Base-by-base conservation (phyloP, 2,113 vertebrate genomes). In the Neolamprologus toae region DNA sequence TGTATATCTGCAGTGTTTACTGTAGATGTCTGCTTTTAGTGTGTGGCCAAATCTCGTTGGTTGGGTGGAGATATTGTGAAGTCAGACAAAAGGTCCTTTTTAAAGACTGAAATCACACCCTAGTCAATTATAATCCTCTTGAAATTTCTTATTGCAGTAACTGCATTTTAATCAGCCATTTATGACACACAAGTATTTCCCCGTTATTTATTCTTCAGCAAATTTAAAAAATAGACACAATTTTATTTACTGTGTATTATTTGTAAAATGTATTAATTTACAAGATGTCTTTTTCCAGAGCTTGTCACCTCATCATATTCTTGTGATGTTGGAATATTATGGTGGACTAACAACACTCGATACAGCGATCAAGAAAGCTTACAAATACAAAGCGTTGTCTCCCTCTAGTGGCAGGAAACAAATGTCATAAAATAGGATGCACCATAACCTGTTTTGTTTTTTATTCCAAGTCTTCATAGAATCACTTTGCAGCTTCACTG, bases 371-470 rank as follows among this genome's bases (percentile, higher is more conserved):
- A 3, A 12, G n/a, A 8, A 31, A 49, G 17, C 16, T 33, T 6
- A 31, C 54, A 84, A 13, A 54, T 17, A 53, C 57, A 8, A 3
- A n/a, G 49, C 19, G 6, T 19, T 90, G 53, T 54, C 76, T 23
- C 92, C 88, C 86, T 80, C 92, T 92, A 73, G 85, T 90, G 92
- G 14, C 35, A 7, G 31, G 3, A 40, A 12, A 9, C 2, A 55
- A 23, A 53, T 33, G 14, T 37, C 13, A 17, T 11, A 47, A 19
- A 42, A 21, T 16, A 78, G 11, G 10, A 12, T 6, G 14, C 2
- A 5, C 61, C 21, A 53, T 8, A 9, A 49, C 14, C 17, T 23
- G 21, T 8, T 14, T 42, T 71, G 4, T 23, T 42, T 37, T 40
- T 35, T 6, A 10, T 16, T 37, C 13, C 10, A 37, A 1, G 26